Conservation (phyloP, 1,140 invertebrate genomes). For the Kradibia gibbosae region DNA sequence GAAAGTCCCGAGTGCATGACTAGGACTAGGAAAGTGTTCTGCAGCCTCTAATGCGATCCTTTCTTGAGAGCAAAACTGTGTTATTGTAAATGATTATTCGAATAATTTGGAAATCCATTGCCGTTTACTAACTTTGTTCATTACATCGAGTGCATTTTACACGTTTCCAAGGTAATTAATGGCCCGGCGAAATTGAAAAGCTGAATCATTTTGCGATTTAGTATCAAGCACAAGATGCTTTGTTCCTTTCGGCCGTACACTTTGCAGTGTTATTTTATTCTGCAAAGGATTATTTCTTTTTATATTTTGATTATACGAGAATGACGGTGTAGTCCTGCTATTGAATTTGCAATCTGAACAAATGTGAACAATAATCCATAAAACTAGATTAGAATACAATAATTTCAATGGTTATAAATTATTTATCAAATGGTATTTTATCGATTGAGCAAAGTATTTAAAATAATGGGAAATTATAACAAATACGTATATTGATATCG, state of each 20-base stretch:
- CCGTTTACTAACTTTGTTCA: too few species aligned
- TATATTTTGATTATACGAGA: constrained; percentile 4
- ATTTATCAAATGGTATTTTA: background rate
- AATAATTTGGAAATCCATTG: too few species aligned
- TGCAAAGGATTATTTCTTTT: background rate
- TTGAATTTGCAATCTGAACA: background rate
- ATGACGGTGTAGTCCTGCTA: background rate
- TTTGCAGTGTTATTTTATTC: background rate
- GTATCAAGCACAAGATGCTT: background rate
- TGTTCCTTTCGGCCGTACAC: background rate
- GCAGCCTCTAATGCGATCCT: too few species aligned
- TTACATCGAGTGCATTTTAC: background rate
- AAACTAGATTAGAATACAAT: background rate
- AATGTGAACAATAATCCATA: background rate
- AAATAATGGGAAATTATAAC: too few species aligned
- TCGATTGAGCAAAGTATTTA: too few species aligned
- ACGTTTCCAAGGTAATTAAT: background rate
- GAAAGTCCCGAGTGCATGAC: too few species aligned
- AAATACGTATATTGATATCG: background rate
- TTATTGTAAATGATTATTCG: too few species aligned
- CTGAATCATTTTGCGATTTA: constrained; percentile 11
- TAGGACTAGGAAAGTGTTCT: too few species aligned
- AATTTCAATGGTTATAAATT: background rate
- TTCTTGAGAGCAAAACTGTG: too few species aligned
- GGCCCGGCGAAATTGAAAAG: background rate